These are phyloP conservation scores for Characodon lateralis DNA, from an alignment of 2,797 vertebrate genomes.

Conservation along the genomic window DNA sequence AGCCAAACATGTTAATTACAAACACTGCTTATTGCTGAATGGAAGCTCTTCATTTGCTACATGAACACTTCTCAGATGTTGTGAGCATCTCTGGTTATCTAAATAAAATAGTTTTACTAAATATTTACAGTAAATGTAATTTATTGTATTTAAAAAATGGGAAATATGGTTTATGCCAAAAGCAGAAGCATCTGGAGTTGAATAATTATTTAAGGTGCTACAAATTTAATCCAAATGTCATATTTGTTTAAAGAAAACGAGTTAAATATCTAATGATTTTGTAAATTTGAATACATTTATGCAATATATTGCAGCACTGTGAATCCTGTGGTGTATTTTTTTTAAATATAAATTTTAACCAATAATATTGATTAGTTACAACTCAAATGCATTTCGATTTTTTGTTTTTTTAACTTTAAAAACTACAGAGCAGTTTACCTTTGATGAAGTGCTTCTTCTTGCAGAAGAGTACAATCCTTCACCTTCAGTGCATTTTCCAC, in stretches of 20 bases:
- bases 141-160: not conserved
- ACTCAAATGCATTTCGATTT: not conserved
- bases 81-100: not conserved
- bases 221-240: not conserved
- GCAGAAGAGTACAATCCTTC: conserved; percentile 19
- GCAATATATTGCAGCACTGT: not conserved
- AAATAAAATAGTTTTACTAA: not conserved
- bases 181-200: not conserved
- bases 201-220: not conserved
- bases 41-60: not conserved
- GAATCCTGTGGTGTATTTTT: not conserved
- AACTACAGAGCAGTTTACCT: conserved; percentile 34
- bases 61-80: not conserved
- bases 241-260: not conserved
- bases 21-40: not conserved
- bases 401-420: not conserved
- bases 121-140: not conserved
- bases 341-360: not conserved
- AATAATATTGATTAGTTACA: not conserved
- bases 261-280: not conserved
- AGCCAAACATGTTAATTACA: not conserved
- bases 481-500: conserved; percentile 35
- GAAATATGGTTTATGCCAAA: not conserved
- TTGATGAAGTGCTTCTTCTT: conserved; percentile 38
- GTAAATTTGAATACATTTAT: not conserved